Conservation (phyloP, 2,888 invertebrate genomes). For the Cyaniris semiargus region DNA sequence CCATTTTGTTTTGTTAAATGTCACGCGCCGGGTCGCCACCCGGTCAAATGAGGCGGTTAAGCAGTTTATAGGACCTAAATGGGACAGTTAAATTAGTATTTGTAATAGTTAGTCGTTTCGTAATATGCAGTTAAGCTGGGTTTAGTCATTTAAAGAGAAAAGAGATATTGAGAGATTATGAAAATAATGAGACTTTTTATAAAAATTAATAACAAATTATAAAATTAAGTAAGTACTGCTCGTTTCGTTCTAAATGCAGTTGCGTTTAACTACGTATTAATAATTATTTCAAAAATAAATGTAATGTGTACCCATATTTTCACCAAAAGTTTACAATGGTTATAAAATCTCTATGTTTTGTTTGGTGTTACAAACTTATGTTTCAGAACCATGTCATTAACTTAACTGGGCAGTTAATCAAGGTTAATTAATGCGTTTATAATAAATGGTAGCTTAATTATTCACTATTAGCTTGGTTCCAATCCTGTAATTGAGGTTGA, state of each 20-base stretch:
- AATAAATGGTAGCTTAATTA: neutral
- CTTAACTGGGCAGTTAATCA: no score
- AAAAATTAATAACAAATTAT: no score
- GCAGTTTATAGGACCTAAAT: neutral
- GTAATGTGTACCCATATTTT: no score
- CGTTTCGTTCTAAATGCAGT: no score
- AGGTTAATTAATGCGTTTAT: neutral
- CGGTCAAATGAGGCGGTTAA: neutral
- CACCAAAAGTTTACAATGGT: no score
- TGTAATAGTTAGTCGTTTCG: neutral
- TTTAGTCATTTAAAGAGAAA: neutral
- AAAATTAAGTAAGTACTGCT: no score
- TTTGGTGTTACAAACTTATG: no score
- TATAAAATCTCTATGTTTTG: no score
- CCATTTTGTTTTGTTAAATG: conserved; percentile 19
- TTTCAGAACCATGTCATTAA: no score
- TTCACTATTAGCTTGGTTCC: neutral
- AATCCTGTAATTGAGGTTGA: neutral
- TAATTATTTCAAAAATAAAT: no score
- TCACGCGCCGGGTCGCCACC: conserved; percentile 17
- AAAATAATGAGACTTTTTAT: no score
- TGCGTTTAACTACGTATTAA: no score
- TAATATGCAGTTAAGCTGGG: neutral
- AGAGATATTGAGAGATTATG: neutral
- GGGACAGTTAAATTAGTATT: neutral